phyloP scores from a whole-genome alignment of 2,888 invertebrate genomes.

The Phengaris alcon region DNA sequence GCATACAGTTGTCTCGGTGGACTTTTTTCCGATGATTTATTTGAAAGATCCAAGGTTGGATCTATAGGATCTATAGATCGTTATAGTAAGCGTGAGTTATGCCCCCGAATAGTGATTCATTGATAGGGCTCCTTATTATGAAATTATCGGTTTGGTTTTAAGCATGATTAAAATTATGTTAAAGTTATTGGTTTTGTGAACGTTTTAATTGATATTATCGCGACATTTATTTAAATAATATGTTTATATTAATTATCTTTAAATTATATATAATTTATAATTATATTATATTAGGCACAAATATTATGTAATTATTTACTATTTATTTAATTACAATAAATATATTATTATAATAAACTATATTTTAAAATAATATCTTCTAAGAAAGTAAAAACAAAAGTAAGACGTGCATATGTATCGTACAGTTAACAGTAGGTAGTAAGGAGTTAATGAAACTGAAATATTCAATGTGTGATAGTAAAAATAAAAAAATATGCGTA shows the following conservation, averaged over 20 bases:
- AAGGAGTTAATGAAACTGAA: too few relatives aligned
- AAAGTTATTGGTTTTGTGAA: constrained; percentile 21
- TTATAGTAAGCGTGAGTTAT: constrained; percentile 69
- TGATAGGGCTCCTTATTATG: constrained; percentile 50
- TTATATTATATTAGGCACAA: background rate
- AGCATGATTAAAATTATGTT: constrained; percentile 20
- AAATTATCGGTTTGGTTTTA: constrained; percentile 46
- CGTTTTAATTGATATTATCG: constrained; percentile 1
- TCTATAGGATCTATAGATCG: constrained; percentile 70
- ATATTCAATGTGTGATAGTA: too few relatives aligned
- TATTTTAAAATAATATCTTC: too few relatives aligned
- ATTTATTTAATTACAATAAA: background rate
- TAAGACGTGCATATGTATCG: too few relatives aligned
- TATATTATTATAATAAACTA: too few relatives aligned
- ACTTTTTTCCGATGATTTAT: constrained; percentile 72
- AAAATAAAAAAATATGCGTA: too few relatives aligned
- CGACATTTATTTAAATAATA: background rate
- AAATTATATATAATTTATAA: too few relatives aligned
- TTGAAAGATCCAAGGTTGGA: constrained; percentile 62
- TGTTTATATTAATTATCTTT: background rate
- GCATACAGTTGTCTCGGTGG: constrained; percentile 65
- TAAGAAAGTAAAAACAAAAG: too few relatives aligned
- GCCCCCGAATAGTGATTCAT: constrained; percentile 54
- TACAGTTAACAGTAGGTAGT: too few relatives aligned
- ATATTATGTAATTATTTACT: background rate